These are phyloP conservation scores for Dinothrombium tinctorium DNA, from an alignment of 1,140 invertebrate species.

Conservation along the genomic window DNA sequence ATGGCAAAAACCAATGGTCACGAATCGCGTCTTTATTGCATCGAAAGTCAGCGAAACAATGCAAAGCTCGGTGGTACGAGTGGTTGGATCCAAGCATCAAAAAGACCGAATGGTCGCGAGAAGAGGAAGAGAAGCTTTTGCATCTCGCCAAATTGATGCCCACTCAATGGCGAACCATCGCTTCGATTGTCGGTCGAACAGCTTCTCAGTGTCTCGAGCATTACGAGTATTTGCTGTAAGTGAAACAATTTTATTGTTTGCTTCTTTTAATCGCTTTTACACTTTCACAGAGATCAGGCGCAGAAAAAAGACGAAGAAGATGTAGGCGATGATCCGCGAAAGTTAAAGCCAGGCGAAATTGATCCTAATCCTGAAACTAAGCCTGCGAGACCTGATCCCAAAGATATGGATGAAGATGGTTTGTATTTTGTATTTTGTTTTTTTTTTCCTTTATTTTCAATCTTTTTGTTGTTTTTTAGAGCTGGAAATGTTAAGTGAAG, in stretches of 20 bases:
- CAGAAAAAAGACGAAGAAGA: conserved; percentile 92
- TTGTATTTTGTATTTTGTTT: too few species aligned
- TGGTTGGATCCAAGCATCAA: conserved; percentile 99
- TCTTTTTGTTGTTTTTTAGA: conserved; percentile 32
- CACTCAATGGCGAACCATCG: conserved; percentile 98
- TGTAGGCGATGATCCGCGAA: conserved; percentile 76
- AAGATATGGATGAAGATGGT: conserved; percentile 99
- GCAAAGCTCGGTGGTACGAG: conserved; percentile 98
- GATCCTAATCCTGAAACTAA: conserved; percentile 99
- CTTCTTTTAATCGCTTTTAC: conserved; percentile 13
- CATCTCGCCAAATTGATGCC: conserved; percentile 98
- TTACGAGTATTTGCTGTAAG: conserved; percentile 84
- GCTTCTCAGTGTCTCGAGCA: conserved; percentile 94
- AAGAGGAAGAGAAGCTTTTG: conserved; percentile 94
- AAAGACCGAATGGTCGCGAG: conserved; percentile 98
- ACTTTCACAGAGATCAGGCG: conserved; percentile 93
- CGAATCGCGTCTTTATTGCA: conserved; percentile 94
- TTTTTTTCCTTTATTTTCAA: conserved; percentile 28
- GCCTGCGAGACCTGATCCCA: conserved; percentile 94
- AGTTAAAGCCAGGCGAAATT: conserved; percentile 94
- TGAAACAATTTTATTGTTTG: conserved; percentile 15
- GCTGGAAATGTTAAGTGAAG: conserved; percentile 96
- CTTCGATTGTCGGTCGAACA: conserved; percentile 91
- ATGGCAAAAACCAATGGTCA: conserved; percentile 99
- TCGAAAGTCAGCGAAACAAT: conserved; percentile 97